Percentiles rank a stretch among this genome's conserved stretches.
These are phyloP conservation scores for Cepaea hortensis DNA, from an alignment of 2,888 invertebrate species.

Conservation along the genomic window DNA sequence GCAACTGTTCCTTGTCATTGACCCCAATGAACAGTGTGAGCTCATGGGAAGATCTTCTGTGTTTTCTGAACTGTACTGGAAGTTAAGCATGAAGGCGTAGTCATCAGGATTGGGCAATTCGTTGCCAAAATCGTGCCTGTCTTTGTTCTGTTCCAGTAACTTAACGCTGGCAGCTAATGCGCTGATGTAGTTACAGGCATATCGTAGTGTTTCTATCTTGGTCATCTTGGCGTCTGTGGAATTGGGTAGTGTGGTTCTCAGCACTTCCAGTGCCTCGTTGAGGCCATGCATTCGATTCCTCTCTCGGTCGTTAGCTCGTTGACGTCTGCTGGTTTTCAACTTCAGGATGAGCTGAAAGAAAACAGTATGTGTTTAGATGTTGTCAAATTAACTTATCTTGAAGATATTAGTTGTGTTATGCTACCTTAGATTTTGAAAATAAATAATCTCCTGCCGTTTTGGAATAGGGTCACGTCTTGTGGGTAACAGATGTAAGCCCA, in stretches of 20 bases:
- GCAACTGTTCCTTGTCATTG: slow-evolving; percentile 22
- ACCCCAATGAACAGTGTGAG: neutral
- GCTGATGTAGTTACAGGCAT: slow-evolving; percentile 97
- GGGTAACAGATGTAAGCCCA: no score
- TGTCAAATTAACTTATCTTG: neutral
- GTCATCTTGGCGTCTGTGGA: slow-evolving; percentile 80
- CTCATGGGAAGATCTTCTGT: neutral
- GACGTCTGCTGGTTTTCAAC: slow-evolving; percentile 83
- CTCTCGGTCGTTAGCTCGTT: slow-evolving; percentile 81
- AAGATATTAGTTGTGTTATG: no score
- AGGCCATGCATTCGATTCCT: slow-evolving; percentile 83
- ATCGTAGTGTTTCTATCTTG: slow-evolving; percentile 83
- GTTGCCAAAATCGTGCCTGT: neutral
- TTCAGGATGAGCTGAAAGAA: slow-evolving; percentile 40
- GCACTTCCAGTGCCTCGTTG: slow-evolving; percentile 81
- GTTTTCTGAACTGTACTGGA: slow-evolving; percentile 41
- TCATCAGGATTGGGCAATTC: slow-evolving; percentile 46
- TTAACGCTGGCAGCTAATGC: slow-evolving; percentile 81
- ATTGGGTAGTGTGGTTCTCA: slow-evolving; percentile 77
- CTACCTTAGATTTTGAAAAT: no score
- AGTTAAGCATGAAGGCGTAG: slow-evolving; percentile 47
- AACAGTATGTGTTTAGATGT: neutral
- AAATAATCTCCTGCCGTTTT: no score
- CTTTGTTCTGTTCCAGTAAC: slow-evolving; percentile 47
- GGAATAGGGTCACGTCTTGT: no score